These are phyloP conservation scores for Smutsia gigantea DNA, from an alignment of 2,797 vertebrate species.

Conservation along the genomic window DNA sequence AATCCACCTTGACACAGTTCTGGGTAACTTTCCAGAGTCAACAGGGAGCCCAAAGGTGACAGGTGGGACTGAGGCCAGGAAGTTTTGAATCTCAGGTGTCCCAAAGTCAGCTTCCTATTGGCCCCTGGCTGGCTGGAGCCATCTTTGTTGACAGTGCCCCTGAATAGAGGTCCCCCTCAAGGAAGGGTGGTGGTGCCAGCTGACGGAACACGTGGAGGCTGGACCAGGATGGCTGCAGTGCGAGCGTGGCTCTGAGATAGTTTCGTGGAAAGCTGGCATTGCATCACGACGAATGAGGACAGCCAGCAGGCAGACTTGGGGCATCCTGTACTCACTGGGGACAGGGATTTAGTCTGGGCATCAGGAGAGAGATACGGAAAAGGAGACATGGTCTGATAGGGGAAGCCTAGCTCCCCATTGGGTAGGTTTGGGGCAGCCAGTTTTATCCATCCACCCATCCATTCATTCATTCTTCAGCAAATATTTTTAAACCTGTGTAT, in stretches of 20 bases:
- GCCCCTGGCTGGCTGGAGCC: not conserved
- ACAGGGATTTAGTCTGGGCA: not conserved
- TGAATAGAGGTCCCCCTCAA: not conserved
- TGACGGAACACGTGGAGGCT: not conserved
- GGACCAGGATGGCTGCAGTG: not conserved
- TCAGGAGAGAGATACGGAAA: not conserved
- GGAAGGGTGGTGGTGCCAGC: fast-evolving
- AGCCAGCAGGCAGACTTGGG: not conserved
- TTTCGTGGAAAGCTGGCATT: not conserved
- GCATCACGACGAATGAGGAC: no score
- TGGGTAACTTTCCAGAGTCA: not conserved
- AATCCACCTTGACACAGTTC: not conserved
- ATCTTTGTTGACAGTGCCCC: no score
- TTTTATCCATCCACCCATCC: not conserved
- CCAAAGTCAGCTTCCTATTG: not conserved
- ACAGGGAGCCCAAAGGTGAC: not conserved
- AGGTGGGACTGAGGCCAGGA: not conserved
- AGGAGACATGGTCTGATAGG: not conserved
- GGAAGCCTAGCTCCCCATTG: not conserved
- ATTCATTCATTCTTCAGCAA: not conserved
- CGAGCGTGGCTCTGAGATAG: not conserved
- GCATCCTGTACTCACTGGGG: not conserved
- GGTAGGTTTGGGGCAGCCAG: not conserved
- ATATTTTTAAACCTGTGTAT: not conserved
- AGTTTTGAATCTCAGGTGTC: not conserved